Base-by-base conservation (phyloP, 2,797 vertebrate species). In the Tadarida brasiliensis region DNA sequence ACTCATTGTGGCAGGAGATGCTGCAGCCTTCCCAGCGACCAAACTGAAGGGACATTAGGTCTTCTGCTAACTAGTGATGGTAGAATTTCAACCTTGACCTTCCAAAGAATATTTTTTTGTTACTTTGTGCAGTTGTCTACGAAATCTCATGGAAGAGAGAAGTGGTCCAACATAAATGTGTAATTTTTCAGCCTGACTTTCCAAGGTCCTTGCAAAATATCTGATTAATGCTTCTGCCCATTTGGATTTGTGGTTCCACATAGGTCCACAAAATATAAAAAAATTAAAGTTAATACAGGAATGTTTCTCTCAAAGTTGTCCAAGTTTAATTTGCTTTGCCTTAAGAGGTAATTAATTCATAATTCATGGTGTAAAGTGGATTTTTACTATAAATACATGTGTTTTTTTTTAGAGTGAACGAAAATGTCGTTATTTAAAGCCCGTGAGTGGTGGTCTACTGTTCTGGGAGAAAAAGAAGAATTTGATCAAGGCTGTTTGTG, bases 351-450 rank as follows among this genome's bases (percentile, higher is more conserved):
- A 86, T 78, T 91, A 80, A 76, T 81, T 96, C 39, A 44, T 67
- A 30, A 28, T 76, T 83, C 33, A 47, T 88, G 47, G 15, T 65
- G 28, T 88, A 44, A 93, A n/a, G 28, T 65, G 17, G 12, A n/a
- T 47, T 89, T 83, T 97, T 73, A 93, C 92, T 56, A 33, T 91
- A 92, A 88, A 94, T 20, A 4, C 73, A 94, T 80, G 14, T 67
- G 98, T 77, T 96, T 90, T 12, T 94, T 98, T 98, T 96, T 97
- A 97, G 97, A 97, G 95, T 98, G 94, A 98, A 95, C 96, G 96
- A 98, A 96, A 96, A 99, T 99, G 99, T 99, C 99, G 33, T 98
- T 99, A 96, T 99, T 99, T 98, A 99, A 99, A 98, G 99, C 99
- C 26, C 99, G 99, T 87, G 99, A 99, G 81, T 99, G 99, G 99